phyloP scores from a whole-genome alignment of 2,797 vertebrate genomes.

The Crypturellus tataupa region DNA sequence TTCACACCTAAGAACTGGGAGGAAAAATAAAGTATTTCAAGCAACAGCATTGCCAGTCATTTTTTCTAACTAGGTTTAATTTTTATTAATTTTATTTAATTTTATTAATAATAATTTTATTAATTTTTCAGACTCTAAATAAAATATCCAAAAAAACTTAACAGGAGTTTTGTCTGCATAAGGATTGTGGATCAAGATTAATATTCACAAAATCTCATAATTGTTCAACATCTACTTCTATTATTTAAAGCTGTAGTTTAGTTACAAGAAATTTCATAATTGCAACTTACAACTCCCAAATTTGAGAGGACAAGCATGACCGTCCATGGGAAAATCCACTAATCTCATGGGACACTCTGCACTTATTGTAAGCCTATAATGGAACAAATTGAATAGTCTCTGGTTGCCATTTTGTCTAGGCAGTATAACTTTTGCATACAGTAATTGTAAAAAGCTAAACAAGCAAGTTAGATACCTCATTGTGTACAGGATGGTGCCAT shows the following conservation, averaged over 20 bases:
- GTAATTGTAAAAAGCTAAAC: slow-evolving; percentile 29
- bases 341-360: slow-evolving; percentile 98
- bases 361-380: slow-evolving; percentile 94
- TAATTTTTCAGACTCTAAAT: background rate
- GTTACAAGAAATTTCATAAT: slow-evolving; percentile 72
- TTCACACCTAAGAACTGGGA: background rate
- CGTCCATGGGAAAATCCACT: slow-evolving; percentile 99
- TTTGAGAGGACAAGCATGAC: slow-evolving; percentile 96
- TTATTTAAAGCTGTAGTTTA: slow-evolving; percentile 61
- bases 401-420: slow-evolving; percentile 63
- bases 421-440: slow-evolving; percentile 65
- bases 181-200: slow-evolving; percentile 24
- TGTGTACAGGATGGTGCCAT: slow-evolving; percentile 97
- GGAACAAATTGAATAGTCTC: slow-evolving; percentile 77
- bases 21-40: fast-evolving
- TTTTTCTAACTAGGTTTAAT: background rate
- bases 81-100: no score
- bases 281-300: slow-evolving; percentile 98
- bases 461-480: slow-evolving; percentile 89
- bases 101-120: no score
- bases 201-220: slow-evolving; percentile 28
- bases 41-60: background rate
- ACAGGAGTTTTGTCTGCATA: slow-evolving; percentile 67
- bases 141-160: slow-evolving; percentile 9
- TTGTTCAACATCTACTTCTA: slow-evolving; percentile 55